A percentile compares a stretch with the other conserved stretches of the same genome.
phyloP scores from a whole-genome alignment of 2,797 vertebrate species.

The Todus mexicanus region DNA sequence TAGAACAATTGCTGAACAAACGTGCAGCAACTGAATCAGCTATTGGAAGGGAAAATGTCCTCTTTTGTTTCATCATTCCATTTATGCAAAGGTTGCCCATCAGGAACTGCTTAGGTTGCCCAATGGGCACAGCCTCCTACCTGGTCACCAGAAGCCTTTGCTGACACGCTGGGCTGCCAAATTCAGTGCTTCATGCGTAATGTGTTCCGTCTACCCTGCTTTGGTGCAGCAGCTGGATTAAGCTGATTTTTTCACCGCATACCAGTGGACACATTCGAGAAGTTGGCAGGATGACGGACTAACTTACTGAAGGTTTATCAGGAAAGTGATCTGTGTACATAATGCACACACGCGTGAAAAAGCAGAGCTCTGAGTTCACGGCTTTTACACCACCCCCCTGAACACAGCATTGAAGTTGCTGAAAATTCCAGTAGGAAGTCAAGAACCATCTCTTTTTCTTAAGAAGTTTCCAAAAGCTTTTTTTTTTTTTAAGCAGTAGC shows the following conservation, averaged over 20 bases:
- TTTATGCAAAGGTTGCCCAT: neutral
- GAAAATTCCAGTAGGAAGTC: neutral
- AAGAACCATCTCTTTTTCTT: neutral
- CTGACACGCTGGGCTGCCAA: neutral
- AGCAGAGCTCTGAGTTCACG: neutral
- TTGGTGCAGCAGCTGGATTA: neutral
- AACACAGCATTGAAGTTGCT: neutral
- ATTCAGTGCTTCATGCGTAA: neutral
- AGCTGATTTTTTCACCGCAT: neutral
- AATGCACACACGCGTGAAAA: neutral
- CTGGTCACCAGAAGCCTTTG: neutral
- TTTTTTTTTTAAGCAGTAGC: too few relatives aligned
- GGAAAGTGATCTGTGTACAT: neutral
- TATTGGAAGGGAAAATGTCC: neutral
- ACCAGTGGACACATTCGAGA: neutral
- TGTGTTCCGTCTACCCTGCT: neutral
- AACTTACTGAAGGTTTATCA: neutral
- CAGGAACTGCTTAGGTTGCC: neutral
- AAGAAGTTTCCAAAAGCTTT: neutral
- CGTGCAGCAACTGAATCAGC: neutral
- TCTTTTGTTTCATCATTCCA: neutral
- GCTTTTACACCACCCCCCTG: neutral
- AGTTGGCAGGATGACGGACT: neutral
- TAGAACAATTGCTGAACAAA: neutral
- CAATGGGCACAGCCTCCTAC: neutral